A percentile compares a stretch with the other conserved stretches of the same genome.
phyloP scores from a whole-genome alignment of 2,797 vertebrate species.

The Melanotaenia nigrans region DNA sequence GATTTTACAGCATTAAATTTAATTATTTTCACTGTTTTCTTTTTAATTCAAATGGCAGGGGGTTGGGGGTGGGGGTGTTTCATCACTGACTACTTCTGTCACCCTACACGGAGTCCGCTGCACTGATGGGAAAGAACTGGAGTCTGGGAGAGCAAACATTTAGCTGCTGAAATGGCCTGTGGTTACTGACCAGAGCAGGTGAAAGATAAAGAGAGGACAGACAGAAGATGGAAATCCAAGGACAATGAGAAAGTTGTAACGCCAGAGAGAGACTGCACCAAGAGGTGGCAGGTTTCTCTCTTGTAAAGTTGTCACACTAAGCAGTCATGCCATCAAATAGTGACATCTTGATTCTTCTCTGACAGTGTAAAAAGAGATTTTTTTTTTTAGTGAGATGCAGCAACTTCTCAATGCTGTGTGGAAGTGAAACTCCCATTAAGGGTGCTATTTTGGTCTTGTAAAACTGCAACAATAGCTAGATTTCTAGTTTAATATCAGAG shows the following conservation, averaged over 20 bases:
- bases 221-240: constrained; percentile 10
- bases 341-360: constrained; percentile 40
- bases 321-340: constrained; percentile 47
- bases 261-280: constrained; percentile 27
- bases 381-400: constrained; percentile 53
- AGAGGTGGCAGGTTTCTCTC: constrained; percentile 49
- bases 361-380: constrained; percentile 62
- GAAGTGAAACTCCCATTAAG: constrained; percentile 23
- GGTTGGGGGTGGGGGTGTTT: background rate
- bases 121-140: constrained; percentile 28
- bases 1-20: constrained; percentile 43
- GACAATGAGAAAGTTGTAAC: constrained; percentile 28
- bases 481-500: constrained; percentile 33
- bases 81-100: constrained; percentile 15
- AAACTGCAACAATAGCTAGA: constrained; percentile 10
- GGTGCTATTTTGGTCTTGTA: constrained; percentile 28
- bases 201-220: constrained; percentile 10
- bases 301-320: constrained; percentile 52
- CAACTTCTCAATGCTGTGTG: constrained; percentile 37
- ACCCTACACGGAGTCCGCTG: constrained; percentile 9
- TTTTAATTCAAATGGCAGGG: background rate
- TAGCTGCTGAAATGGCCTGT: constrained; percentile 20
- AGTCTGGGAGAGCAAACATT: background rate
- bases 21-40: constrained; percentile 23
- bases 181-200: constrained; percentile 36